A percentile compares a stretch with the other conserved stretches of the same genome.
These are phyloP conservation scores for Vimba vimba DNA, from an alignment of 2,113 vertebrate species.

Conservation along the genomic window DNA sequence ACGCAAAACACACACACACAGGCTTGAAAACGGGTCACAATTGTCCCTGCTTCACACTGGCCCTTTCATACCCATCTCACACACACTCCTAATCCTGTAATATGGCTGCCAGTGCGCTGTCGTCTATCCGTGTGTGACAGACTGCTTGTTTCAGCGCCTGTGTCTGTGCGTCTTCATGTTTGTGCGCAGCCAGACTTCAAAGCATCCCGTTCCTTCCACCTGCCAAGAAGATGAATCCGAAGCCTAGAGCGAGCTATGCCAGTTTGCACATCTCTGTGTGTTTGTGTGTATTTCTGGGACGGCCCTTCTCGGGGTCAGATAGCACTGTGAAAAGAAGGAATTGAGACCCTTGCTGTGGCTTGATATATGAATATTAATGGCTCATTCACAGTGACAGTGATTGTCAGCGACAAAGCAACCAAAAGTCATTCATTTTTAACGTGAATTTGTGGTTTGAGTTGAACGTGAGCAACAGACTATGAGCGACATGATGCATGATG, in stretches of 20 bases:
- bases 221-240: constrained; percentile 19
- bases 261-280: constrained; percentile 11
- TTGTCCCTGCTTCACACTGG: constrained; percentile 6
- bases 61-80: constrained; percentile 1
- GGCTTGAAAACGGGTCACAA: constrained; percentile 13
- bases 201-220: constrained; percentile 5
- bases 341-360: not conserved
- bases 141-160: constrained; percentile 16
- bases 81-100: constrained; percentile 26
- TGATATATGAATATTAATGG: constrained; percentile 12
- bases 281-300: not conserved
- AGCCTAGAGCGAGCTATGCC: not conserved
- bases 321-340: constrained; percentile 8
- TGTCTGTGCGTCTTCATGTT: constrained; percentile 13
- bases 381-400: not conserved
- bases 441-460: not conserved
- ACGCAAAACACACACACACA: not conserved
- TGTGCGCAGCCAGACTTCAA: not conserved
- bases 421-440: constrained; percentile 11
- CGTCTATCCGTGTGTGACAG: constrained; percentile 11
- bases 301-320: constrained; percentile 7
- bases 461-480: not conserved
- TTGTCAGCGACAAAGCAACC: not conserved
- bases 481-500: not conserved
- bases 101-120: constrained; percentile 15